Evolutionary conservation across 2,797 vertebrate genomes (phyloP).

Genomic region (Lutra lutra): DNA sequence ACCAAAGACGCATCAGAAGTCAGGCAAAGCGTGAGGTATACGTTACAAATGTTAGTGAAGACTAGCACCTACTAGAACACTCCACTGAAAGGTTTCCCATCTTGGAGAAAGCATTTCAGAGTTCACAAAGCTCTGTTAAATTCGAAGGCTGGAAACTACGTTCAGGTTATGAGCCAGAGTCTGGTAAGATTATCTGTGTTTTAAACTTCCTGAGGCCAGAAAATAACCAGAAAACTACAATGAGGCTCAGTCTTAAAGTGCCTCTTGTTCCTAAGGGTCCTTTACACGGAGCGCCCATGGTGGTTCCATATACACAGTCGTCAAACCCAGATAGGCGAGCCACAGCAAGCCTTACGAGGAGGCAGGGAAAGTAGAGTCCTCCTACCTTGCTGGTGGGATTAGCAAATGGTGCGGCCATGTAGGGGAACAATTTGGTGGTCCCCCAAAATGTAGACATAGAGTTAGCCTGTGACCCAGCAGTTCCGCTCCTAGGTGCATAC

Average conservation of each 20-base stretch:
- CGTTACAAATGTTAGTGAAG: rapidly evolving
- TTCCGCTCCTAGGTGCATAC: background rate
- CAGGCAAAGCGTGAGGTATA: background rate
- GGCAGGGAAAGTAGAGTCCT: background rate
- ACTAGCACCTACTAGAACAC: background rate
- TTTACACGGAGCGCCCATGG: background rate
- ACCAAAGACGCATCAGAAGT: background rate
- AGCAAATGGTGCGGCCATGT: background rate
- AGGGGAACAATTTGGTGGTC: background rate
- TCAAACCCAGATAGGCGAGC: too few species aligned
- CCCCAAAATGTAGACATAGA: background rate
- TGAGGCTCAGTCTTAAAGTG: background rate
- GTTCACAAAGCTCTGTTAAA: background rate
- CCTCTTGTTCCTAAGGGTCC: background rate
- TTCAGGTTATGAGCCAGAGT: background rate
- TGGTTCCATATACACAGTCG: background rate
- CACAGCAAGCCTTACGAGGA: background rate
- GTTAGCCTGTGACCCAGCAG: background rate
- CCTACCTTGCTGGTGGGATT: background rate
- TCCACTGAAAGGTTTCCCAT: background rate
- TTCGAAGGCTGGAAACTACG: background rate
- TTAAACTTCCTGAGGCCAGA: background rate
- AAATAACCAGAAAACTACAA: background rate
- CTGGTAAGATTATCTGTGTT: too few species aligned
- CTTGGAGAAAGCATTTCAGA: background rate